Evolutionary conservation across 92 coral and sea anemone genomes (phyloP), one percentile per base, ranked within the genome.

Genomic region (Parazoanthus swiftii): DNA sequence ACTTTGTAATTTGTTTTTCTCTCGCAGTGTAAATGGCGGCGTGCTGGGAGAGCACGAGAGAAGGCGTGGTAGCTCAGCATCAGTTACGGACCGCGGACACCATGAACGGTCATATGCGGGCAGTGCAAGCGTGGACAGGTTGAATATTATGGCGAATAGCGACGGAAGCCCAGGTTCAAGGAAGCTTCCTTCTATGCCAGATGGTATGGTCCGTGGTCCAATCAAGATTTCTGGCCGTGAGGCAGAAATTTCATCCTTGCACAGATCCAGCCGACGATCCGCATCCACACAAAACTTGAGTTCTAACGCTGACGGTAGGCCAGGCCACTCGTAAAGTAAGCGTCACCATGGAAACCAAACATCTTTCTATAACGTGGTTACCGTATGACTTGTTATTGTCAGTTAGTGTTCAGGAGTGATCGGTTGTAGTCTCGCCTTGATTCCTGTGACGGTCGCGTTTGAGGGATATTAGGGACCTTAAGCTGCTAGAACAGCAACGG

Each of bases 161-260:
- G 99, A 96, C 29, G 93, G 98, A 25, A 89, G 89, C 73, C 68
- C 94, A 20, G 93, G 92, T 74, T 82, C 91, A 0, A 90, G 98
- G 77, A 91, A 88, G 63, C 80, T 89, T 23, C 94, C 93, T 15
- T 72, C 95, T 38, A 89, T 95, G 96, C 95, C 97, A 46, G 98
- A 97, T 70, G 93, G 95, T 58, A 89, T 88, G 77, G 93, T 91
- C 70, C 78, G 98, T 18, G 88, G 92, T 44, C 94, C 99, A 79
- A 84, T 97, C 85, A 97, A 97, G 89, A 90, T 96, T 80, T 90
- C 99, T 26, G 99, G 99, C 56, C 94, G 98, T 63, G 99, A 97
- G 77, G 98, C 98, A n/a, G 99, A 97, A 85, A 82, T 95, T 79
- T 93, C 94, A 36, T 96, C 99, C 37, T 89, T 95, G 89, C 96